phyloP scores from a whole-genome alignment of 2,113 vertebrate species.

The Tychaedon coryphoeus region DNA sequence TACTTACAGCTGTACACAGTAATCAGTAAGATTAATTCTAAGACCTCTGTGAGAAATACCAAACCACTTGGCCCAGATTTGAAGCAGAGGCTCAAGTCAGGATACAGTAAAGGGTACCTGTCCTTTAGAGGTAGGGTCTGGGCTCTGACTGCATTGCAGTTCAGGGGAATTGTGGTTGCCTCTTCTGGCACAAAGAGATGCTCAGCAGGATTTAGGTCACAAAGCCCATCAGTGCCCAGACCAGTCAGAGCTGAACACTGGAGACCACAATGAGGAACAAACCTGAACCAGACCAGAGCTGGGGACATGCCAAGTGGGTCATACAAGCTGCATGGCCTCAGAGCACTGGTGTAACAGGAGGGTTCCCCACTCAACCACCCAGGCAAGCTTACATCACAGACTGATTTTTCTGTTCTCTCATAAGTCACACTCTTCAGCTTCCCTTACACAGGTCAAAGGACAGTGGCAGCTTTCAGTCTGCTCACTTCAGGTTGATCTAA shows the following conservation, averaged over 20 bases:
- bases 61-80: background rate
- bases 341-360: background rate
- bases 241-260: background rate
- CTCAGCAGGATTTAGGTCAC: background rate
- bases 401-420: background rate
- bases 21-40: background rate
- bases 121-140: background rate
- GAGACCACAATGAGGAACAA: background rate
- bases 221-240: background rate
- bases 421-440: background rate
- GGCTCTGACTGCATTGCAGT: background rate
- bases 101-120: background rate
- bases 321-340: background rate
- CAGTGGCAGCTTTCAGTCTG: background rate
- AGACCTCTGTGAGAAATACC: background rate
- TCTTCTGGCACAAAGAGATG: background rate
- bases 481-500: background rate
- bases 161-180: background rate
- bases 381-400: background rate
- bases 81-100: background rate
- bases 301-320: background rate
- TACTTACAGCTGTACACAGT: background rate
- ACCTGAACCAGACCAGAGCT: background rate
- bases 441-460: background rate
- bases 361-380: background rate